A percentile compares a stretch with the other conserved stretches of the same genome.
Conservation (phyloP, 2,797 vertebrate species). For the Vipera ursinii region DNA sequence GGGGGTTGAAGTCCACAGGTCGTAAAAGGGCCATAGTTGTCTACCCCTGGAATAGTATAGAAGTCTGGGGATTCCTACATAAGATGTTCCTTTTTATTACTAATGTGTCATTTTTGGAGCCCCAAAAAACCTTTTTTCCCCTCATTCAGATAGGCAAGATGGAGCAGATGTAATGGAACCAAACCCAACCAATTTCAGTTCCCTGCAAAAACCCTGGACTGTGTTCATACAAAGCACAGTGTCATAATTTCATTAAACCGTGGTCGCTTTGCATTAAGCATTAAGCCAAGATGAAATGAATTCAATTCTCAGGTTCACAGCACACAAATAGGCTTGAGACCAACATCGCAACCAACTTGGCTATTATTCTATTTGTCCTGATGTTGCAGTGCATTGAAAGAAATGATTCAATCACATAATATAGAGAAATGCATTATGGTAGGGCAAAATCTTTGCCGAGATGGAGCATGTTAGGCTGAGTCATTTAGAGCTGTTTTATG, state of each 20-base stretch:
- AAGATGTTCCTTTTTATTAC: neutral
- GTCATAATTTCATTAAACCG: neutral
- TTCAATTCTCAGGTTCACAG: neutral
- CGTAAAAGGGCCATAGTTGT: neutral
- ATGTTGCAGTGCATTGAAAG: neutral
- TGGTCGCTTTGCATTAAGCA: neutral
- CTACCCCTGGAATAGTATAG: neutral
- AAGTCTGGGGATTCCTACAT: neutral
- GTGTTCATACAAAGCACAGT: neutral
- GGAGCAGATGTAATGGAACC: neutral
- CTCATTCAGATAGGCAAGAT: neutral
- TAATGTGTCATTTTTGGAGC: neutral
- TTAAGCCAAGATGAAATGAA: neutral
- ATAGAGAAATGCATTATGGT: neutral
- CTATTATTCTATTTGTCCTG: neutral
- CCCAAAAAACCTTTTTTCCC: neutral
- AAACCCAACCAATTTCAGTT: neutral
- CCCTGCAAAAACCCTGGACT: neutral
- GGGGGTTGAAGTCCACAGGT: neutral
- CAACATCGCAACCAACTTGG: neutral
- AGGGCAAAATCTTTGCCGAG: neutral
- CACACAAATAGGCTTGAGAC: neutral
- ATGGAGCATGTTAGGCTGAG: neutral
- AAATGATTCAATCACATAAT: neutral
- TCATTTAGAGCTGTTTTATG: neutral